Base-by-base conservation (phyloP, 2,888 invertebrate genomes). In the Amphipoea lucens region DNA sequence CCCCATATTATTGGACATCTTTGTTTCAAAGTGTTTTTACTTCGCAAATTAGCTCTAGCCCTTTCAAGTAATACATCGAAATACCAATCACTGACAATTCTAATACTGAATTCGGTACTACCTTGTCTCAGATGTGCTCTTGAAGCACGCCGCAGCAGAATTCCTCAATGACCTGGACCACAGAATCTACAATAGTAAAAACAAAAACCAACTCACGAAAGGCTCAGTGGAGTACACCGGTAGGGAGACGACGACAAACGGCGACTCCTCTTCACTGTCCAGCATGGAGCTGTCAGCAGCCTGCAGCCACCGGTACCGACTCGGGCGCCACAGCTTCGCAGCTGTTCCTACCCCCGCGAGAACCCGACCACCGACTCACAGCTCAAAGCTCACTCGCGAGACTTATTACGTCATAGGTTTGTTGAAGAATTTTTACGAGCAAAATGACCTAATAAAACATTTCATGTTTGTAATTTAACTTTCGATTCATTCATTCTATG, bases 201-300 rank as follows among this genome's bases (percentile, higher is more conserved):
- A 67, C 0, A 40, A 60, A 68, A 45, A 66, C 42, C 17, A 88
- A 96, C 96, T 96, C 87, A 97, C 96, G 71, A 94, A 90, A 4
- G 94, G 93, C 72, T 95, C 95, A 23, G 97, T 97, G 87, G 97
- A 96, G 95, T 97, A 97, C 86, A 97, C 97, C 70, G 98, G 98
- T 90, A 98, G 96, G 77, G 98, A 97, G 92, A 98, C 97, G 92
- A 98, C 97, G 90, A 97, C 97, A 94, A 98, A 98, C 63, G 89
- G 87, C 0, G 97, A 97, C 92, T 98, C 98, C 89, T 98, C 98
- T 94, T 98, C 98, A 94, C 97, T 97, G 93, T 97, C 97, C 93
- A 97, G 95, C 97, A 97, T 97, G 63, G 94, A 94, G 91, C 90
- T 88, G 87, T 96, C 95, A 91, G 95, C 95, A 86, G 94, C 94